These are phyloP conservation scores for Selene dorsalis DNA, from an alignment of 2,797 vertebrate genomes.

Conservation along the genomic window DNA sequence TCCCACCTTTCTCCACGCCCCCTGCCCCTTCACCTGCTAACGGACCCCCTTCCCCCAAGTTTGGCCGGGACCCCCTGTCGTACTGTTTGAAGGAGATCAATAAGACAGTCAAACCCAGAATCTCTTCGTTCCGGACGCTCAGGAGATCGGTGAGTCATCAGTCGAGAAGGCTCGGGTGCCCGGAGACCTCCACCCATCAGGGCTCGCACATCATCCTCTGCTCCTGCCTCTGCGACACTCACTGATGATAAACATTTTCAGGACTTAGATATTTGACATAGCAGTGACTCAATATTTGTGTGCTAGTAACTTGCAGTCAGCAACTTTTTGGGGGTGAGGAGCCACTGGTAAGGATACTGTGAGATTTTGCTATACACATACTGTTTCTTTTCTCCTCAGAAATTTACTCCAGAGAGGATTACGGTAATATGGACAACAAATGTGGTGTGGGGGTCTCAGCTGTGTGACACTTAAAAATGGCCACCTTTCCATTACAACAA, in stretches of 20 bases:
- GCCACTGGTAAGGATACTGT: constrained; percentile 1
- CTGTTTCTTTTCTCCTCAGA: constrained; percentile 75
- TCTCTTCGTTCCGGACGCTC: constrained; percentile 93
- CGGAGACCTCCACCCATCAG: constrained; percentile 40
- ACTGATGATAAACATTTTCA: constrained; percentile 15
- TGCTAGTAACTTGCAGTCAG: background rate
- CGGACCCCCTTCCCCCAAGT: constrained; percentile 94
- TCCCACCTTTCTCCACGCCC: constrained; percentile 83
- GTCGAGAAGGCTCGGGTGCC: constrained; percentile 50
- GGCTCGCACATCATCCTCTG: constrained; percentile 43
- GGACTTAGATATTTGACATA: background rate
- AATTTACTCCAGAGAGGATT: constrained; percentile 80
- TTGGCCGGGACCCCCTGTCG: constrained; percentile 92
- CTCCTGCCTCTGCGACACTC: constrained; percentile 40
- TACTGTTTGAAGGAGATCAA: constrained; percentile 97
- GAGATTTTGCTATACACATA: constrained; percentile 26
- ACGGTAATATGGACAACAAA: constrained; percentile 73
- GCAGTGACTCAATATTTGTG: background rate
- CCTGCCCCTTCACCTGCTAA: constrained; percentile 87
- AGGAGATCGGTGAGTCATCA: constrained; percentile 91
- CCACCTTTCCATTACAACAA: constrained; percentile 66
- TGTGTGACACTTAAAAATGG: constrained; percentile 45
- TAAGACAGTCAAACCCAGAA: constrained; percentile 97
- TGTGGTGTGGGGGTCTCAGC: constrained; percentile 53
- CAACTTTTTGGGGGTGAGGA: background rate